Evolutionary conservation across 2,888 invertebrate species (phyloP), one percentile per base, ranked within the genome.

Genomic region (Tuta absoluta): DNA sequence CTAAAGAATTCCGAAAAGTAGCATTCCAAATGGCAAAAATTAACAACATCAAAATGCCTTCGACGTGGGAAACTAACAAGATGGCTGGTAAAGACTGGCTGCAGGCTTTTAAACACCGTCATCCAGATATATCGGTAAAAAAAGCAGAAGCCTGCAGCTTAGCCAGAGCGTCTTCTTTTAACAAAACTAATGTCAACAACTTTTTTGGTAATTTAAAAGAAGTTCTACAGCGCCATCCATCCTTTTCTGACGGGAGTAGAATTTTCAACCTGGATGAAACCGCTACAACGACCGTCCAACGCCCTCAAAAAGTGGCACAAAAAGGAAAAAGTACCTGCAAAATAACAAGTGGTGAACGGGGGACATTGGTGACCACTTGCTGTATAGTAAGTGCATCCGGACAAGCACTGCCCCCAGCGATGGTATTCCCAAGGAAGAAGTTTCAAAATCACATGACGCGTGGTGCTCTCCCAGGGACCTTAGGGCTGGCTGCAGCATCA

Each of bases 171-270:
- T 67, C 71, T 14, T 58, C 68, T 12, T 68, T 70, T 37, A 69
- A 70, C 57, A 63, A 62, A 66, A 63, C 11, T 7, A 64, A 58
- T 28, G 48, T 59, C 7, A 2, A 59, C n/a, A 63, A 11, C 24
- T 70, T 71, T 33, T 71, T 63, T 62, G 48, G 57, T 23, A 72
- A 72, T 56, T 45, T 70, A 11, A 68, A 68, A 61, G 63, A 59
- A 41, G 68, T 60, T 21, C 66, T 69, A 61, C 23, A 66, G 28
- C 66, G 69, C 11, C 65, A 69, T 58, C 65, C 68, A 14, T 45
- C 51, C 21, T 67, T 66, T 64, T 64, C 61, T 12, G 48, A 65
- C 60, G 66, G 66, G 0, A 45, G 37, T 10, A 17, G 66, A 8
- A 33, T 66, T 5, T 56, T 56, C 24, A 66, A 67, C 41, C 56